These are phyloP conservation scores for Calliphora vicina DNA, from an alignment of 1,140 invertebrate species.

Conservation along the genomic window DNA sequence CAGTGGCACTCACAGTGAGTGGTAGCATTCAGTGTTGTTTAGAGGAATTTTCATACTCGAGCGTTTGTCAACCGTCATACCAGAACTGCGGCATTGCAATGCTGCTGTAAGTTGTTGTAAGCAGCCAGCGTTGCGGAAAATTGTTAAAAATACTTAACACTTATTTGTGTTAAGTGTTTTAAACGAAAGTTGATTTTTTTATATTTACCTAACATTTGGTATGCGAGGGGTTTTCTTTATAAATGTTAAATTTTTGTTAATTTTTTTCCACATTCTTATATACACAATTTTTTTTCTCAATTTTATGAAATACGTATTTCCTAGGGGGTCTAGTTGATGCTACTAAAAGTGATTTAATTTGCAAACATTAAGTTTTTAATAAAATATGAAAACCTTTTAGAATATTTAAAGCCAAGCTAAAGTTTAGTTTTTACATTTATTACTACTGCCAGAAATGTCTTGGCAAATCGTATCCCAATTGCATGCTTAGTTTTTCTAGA, in stretches of 20 bases:
- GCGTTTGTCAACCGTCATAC: neutral
- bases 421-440: too few relatives aligned
- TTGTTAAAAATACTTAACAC: slow-evolving; percentile 34
- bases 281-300: too few relatives aligned
- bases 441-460: too few relatives aligned
- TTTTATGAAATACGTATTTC: neutral
- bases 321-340: neutral
- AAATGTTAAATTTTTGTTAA: neutral
- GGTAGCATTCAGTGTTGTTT: neutral
- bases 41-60: neutral
- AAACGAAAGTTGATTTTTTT: slow-evolving; percentile 1
- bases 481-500: too few relatives aligned
- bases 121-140: slow-evolving; percentile 37
- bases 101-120: neutral
- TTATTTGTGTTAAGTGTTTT: slow-evolving; percentile 34
- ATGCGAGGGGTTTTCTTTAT: neutral
- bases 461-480: too few relatives aligned
- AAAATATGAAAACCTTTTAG: too few relatives aligned
- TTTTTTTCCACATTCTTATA: too few relatives aligned
- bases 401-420: too few relatives aligned
- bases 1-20: neutral
- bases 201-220: neutral
- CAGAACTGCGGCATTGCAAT: neutral
- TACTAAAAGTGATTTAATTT: neutral
- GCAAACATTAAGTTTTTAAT: too few relatives aligned